Evolutionary conservation across 2,797 vertebrate genomes (phyloP).

Genomic region (Sebastiscus albofasciatus): DNA sequence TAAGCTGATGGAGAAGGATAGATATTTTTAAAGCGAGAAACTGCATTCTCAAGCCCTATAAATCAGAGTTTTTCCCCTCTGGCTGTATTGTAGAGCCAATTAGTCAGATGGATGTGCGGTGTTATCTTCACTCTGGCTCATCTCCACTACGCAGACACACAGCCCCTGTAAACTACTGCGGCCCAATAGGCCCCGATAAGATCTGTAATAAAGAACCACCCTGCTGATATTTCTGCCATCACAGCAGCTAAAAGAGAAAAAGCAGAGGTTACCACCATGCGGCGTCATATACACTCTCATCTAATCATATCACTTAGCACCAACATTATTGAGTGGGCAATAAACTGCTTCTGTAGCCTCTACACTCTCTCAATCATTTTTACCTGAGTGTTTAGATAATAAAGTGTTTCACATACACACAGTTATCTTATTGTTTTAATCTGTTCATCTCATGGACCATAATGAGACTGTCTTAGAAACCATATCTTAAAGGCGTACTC

Average conservation of each 20-base stretch:
- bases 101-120: constrained; percentile 74
- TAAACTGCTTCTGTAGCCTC: constrained; percentile 11
- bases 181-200: constrained; percentile 45
- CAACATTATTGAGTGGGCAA: constrained; percentile 11
- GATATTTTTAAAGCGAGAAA: constrained; percentile 54
- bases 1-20: constrained; percentile 38
- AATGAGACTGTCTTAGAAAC: background rate
- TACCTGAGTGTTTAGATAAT: background rate
- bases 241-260: constrained; percentile 36
- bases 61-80: constrained; percentile 50
- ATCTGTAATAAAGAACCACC: constrained; percentile 67
- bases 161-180: constrained; percentile 41
- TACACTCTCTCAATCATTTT: background rate
- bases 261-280: constrained; percentile 19
- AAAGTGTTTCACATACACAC: background rate
- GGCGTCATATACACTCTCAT: constrained; percentile 14
- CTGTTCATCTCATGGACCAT: background rate
- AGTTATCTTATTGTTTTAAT: background rate
- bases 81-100: constrained; percentile 63
- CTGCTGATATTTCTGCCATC: constrained; percentile 51
- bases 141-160: constrained; percentile 49
- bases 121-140: constrained; percentile 60
- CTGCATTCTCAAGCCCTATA: constrained; percentile 39
- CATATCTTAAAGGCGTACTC: background rate
- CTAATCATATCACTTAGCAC: constrained; percentile 38